Conservation (phyloP, 2,113 vertebrate species). For the Clarias macrocephalus region DNA sequence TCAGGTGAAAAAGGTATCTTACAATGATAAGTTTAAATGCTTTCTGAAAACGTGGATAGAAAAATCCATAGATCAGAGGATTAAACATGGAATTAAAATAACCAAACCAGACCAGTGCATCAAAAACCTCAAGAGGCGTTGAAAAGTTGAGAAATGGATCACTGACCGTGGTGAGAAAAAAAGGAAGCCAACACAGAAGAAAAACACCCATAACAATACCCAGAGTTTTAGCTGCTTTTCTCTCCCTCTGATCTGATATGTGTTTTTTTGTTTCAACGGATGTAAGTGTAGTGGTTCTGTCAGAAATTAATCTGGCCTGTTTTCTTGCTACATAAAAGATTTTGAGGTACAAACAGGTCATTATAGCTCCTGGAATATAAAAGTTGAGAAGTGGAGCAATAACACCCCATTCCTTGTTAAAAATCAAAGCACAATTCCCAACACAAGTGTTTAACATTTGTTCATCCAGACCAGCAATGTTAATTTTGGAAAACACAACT, state of each 20-base stretch:
- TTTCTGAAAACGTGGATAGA: slow-evolving; percentile 47
- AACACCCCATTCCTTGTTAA: slow-evolving; percentile 52
- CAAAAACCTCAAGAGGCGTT: slow-evolving; percentile 45
- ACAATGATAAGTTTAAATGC: slow-evolving; percentile 44
- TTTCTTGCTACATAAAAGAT: slow-evolving; percentile 48
- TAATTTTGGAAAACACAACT: slow-evolving; percentile 43
- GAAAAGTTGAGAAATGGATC: slow-evolving; percentile 43
- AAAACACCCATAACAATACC: slow-evolving; percentile 53
- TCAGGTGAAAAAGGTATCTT: slow-evolving; percentile 10
- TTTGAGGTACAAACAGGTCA: slow-evolving; percentile 51
- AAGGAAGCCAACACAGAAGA: slow-evolving; percentile 47
- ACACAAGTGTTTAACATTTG: slow-evolving; percentile 30
- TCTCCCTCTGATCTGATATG: slow-evolving; percentile 19
- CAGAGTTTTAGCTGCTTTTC: slow-evolving; percentile 41
- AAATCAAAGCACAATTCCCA: slow-evolving; percentile 50
- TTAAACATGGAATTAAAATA: slow-evolving; percentile 54
- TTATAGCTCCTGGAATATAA: slow-evolving; percentile 39
- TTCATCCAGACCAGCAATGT: slow-evolving; percentile 37
- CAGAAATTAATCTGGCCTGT: slow-evolving; percentile 42
- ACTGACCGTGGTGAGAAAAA: slow-evolving; percentile 41
- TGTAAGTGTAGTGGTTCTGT: not conserved
- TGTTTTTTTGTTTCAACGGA: slow-evolving; percentile 26
- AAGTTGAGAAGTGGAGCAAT: slow-evolving; percentile 47
- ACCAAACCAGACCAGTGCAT: slow-evolving; percentile 52
- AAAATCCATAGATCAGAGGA: slow-evolving; percentile 49